Percentiles rank a stretch among this genome's conserved stretches.
These are phyloP conservation scores for Drosophila athabasca DNA, from an alignment of 1,140 invertebrate genomes.

Conservation along the genomic window DNA sequence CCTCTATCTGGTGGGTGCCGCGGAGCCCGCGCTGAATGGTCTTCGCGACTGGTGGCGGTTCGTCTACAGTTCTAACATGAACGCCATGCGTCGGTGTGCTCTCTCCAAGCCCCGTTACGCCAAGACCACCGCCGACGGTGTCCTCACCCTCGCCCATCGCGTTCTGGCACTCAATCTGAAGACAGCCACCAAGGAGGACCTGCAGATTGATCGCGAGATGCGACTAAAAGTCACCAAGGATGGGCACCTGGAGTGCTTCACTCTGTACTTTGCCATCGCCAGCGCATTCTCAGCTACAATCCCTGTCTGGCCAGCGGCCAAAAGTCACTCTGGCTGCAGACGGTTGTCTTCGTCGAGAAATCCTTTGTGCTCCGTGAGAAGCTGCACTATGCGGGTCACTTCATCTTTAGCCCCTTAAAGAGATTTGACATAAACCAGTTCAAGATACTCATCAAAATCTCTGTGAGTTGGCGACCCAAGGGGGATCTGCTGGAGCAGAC, in stretches of 20 bases:
- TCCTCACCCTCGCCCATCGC: constrained; percentile 79
- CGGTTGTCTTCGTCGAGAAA: constrained; percentile 63
- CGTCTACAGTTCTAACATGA: constrained; percentile 64
- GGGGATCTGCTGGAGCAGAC: background rate
- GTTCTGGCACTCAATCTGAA: constrained; percentile 50
- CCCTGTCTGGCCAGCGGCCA: constrained; percentile 6
- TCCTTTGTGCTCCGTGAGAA: constrained; percentile 42
- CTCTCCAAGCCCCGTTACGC: constrained; percentile 86
- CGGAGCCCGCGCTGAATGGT: constrained; percentile 33
- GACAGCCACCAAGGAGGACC: constrained; percentile 10
- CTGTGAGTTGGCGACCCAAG: background rate
- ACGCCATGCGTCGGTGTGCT: constrained; percentile 46
- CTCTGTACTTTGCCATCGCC: constrained; percentile 60
- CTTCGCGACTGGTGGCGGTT: constrained; percentile 59
- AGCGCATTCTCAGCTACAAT: constrained; percentile 50
- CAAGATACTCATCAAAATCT: constrained; percentile 41
- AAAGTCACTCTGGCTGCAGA: constrained; percentile 65
- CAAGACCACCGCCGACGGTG: constrained; percentile 96
- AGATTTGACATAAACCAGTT: constrained; percentile 32
- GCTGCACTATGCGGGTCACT: constrained; percentile 29
- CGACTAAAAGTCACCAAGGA: constrained; percentile 31
- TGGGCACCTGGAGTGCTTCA: constrained; percentile 53
- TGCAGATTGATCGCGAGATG: constrained; percentile 27
- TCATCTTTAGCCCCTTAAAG: constrained; percentile 25
- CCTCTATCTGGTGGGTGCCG: constrained; percentile 93